A percentile compares a stretch with the other conserved stretches of the same genome.
Evolutionary conservation across 2,797 vertebrate genomes (phyloP).

Genomic region (Lithobates sylvaticus): DNA sequence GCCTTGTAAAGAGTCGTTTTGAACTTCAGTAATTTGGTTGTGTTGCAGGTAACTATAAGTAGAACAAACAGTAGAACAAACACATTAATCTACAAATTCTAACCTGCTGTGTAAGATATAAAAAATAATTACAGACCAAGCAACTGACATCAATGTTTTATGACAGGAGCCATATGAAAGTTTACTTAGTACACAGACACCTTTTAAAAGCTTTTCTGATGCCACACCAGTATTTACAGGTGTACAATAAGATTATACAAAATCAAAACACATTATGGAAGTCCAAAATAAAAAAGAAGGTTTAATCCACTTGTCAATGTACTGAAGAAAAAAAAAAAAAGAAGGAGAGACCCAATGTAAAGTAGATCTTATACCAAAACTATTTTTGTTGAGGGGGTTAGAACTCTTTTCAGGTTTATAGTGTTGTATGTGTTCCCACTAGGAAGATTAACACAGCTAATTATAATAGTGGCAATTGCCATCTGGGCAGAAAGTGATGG

Average conservation of each 20-base stretch:
- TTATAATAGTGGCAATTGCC: too few species aligned
- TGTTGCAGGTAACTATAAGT: constrained; percentile 88
- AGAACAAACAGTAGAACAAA: constrained; percentile 23
- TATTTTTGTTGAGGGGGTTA: too few species aligned
- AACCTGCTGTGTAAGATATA: background rate
- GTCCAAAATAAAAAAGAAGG: too few species aligned
- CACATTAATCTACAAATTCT: background rate
- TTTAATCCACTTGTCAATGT: too few species aligned
- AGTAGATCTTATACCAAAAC: too few species aligned
- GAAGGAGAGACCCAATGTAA: too few species aligned
- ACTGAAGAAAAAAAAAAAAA: too few species aligned
- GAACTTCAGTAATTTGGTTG: constrained; percentile 88
- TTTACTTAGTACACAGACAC: background rate
- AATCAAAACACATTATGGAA: too few species aligned
- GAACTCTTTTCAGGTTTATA: too few species aligned
- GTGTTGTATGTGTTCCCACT: too few species aligned
- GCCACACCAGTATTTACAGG: background rate
- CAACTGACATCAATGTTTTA: background rate
- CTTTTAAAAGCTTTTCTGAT: background rate
- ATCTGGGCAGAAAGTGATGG: too few species aligned
- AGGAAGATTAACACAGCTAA: too few species aligned
- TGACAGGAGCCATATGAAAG: background rate
- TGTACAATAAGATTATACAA: background rate
- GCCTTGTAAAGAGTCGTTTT: constrained; percentile 86
- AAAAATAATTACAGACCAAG: constrained; percentile 3